Evolutionary conservation across 2,797 vertebrate species (phyloP).

Genomic region (Chaunax sp.): DNA sequence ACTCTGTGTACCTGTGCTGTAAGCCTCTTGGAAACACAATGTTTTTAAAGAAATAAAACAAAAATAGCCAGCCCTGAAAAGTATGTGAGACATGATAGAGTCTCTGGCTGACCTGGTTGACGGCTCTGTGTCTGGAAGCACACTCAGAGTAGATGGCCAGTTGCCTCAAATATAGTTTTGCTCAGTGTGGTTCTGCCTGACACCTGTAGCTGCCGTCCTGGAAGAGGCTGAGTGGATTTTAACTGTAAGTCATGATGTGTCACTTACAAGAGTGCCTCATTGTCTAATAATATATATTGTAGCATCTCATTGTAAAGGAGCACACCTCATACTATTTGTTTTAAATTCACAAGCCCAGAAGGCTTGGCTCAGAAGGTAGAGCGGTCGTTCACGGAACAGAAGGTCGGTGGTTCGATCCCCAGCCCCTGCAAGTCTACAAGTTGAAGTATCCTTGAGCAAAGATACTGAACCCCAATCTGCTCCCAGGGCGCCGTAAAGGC

Average conservation of each 20-base stretch:
- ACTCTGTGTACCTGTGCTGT: slow-evolving; percentile 63
- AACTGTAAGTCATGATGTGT: slow-evolving; percentile 20
- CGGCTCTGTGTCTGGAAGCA: slow-evolving; percentile 27
- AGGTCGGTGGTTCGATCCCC: too few species aligned
- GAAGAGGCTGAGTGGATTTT: slow-evolving; percentile 24
- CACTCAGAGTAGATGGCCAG: slow-evolving; percentile 14
- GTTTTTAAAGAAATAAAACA: slow-evolving; percentile 44
- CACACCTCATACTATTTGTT: background rate
- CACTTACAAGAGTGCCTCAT: background rate
- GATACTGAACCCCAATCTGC: too few species aligned
- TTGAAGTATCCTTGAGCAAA: too few species aligned
- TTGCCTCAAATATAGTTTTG: slow-evolving; percentile 32
- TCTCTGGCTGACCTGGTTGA: slow-evolving; percentile 25
- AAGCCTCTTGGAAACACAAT: slow-evolving; percentile 56
- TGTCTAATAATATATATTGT: slow-evolving; percentile 8
- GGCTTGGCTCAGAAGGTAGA: too few species aligned
- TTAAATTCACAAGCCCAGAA: background rate
- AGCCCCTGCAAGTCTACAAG: too few species aligned
- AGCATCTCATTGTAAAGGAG: too few species aligned
- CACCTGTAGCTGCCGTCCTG: slow-evolving; percentile 52
- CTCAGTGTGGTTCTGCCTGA: slow-evolving; percentile 21
- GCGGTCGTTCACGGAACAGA: too few species aligned
- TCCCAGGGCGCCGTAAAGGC: too few species aligned
- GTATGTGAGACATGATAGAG: slow-evolving; percentile 33
- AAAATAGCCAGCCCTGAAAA: slow-evolving; percentile 47